Evolutionary conservation across 1,140 invertebrate species (phyloP), one percentile per base, ranked within the genome.

Genomic region (Procambarus clarkii): DNA sequence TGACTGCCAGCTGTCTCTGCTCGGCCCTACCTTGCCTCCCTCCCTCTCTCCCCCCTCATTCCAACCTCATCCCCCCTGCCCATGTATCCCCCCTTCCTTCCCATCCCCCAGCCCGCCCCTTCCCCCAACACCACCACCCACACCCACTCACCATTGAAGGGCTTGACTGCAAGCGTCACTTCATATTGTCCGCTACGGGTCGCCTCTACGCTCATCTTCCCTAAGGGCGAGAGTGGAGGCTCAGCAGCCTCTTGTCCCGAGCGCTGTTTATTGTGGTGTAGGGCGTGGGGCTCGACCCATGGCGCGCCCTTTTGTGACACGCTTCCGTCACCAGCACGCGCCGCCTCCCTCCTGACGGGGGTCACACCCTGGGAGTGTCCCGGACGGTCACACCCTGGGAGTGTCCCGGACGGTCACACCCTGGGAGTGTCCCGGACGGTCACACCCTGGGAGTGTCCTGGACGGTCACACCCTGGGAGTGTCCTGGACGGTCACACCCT

Each of bases 141-240:
- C 85, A 86, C 85, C 85, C 85, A 74, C 74, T 76, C 74, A 50
- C 85, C 76, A 86, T 58, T 86, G 85, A 86, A 86, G 85, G 85
- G 85, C 85, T 78, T 86, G 85, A 86, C 85, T 78, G 85, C 44
- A 78, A 74, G 85, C 85, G 85, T 86, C 54, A 21, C 71, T 78
- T 48, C 21, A 86, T 13, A 34, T 21, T 74, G 48, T 21, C 84
- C 2, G 74, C 44, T 13, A n/a, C 44, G 54, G 69, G 21, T 24
- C 50, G 60, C 80, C 85, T 58, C 50, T 58, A 71, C n/a, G 85
- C 13, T 7, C 71, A 54, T 24, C 69, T 69, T 76, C 3, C 84
- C 69, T 44, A 77, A 78, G 85, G 85, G 48, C 15, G 15, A 81
- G 79, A 81, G 11, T 81, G 48, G 24, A n/a, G 74, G 48, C 45